Evolutionary conservation across 1,140 invertebrate species (phyloP).

Genomic region (Lethrus apterus): DNA sequence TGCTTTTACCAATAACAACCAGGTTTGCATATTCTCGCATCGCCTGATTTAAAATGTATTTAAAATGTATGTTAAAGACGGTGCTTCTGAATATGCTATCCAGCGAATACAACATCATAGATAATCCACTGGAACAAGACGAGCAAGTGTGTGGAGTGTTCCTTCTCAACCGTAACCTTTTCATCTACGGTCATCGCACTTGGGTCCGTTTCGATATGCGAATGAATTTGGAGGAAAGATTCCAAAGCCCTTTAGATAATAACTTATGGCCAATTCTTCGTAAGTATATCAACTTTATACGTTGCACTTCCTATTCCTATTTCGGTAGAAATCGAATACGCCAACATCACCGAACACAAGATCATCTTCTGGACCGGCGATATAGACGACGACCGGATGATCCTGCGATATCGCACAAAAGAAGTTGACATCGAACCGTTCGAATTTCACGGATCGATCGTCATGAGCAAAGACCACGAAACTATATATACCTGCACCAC

Average conservation of each 20-base stretch:
- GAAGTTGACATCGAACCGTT: constrained; percentile 55
- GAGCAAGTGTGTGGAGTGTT: constrained; percentile 54
- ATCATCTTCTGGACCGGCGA: constrained; percentile 73
- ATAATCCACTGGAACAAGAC: constrained; percentile 69
- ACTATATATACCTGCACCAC: constrained; percentile 55
- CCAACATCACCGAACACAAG: constrained; percentile 60
- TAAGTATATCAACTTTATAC: constrained; percentile 37
- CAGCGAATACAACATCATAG: constrained; percentile 78
- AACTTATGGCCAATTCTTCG: constrained; percentile 64
- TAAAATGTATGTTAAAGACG: constrained; percentile 48
- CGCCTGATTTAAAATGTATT: not conserved
- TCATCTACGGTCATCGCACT: constrained; percentile 53
- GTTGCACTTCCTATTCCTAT: not conserved
- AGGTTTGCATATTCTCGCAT: constrained; percentile 49
- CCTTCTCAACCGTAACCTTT: constrained; percentile 68
- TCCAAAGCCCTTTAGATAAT: constrained; percentile 51
- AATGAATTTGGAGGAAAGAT: constrained; percentile 58
- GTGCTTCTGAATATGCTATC: constrained; percentile 84
- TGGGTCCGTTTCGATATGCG: constrained; percentile 73
- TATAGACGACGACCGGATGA: constrained; percentile 64
- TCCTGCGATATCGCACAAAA: constrained; percentile 54
- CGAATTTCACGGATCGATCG: constrained; percentile 66
- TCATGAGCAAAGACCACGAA: constrained; percentile 50
- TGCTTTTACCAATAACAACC: constrained; percentile 95
- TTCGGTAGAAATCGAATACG: constrained; percentile 62